Evolutionary conservation across 2,888 invertebrate species (phyloP).

Genomic region (Merodon equestris): DNA sequence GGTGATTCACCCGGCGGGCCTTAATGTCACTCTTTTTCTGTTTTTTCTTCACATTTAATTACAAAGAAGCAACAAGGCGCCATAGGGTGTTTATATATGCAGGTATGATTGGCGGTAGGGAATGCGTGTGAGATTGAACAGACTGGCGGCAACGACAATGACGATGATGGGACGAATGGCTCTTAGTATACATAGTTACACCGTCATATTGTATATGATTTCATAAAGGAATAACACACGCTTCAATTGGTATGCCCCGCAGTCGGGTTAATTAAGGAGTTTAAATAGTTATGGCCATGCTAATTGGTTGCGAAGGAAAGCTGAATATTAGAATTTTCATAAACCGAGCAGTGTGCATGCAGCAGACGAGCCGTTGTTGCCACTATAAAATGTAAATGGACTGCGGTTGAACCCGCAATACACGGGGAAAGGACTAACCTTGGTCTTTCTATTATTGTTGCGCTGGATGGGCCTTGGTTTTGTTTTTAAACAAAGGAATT

Average conservation of each 20-base stretch:
- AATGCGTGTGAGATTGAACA: too few species aligned
- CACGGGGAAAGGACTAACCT: slow-evolving; percentile 30
- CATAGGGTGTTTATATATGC: slow-evolving; percentile 28
- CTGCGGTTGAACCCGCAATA: background rate
- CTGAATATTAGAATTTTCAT: slow-evolving; percentile 44
- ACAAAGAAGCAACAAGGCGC: slow-evolving; percentile 64
- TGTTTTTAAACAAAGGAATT: too few species aligned
- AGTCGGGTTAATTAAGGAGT: slow-evolving; percentile 60
- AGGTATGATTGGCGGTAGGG: slow-evolving; percentile 16
- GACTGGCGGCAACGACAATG: slow-evolving; percentile 8
- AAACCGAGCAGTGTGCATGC: slow-evolving; percentile 13
- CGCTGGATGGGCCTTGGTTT: background rate
- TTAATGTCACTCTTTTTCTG: slow-evolving; percentile 27
- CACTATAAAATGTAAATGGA: slow-evolving; percentile 37
- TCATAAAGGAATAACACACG: slow-evolving; percentile 61
- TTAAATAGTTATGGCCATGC: slow-evolving; percentile 60
- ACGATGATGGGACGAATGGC: background rate
- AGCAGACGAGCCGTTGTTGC: slow-evolving; percentile 27
- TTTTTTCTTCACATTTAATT: slow-evolving; percentile 32
- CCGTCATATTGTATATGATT: slow-evolving; percentile 60
- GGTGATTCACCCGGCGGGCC: slow-evolving; percentile 49
- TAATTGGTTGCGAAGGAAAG: slow-evolving; percentile 56
- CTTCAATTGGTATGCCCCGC: slow-evolving; percentile 47
- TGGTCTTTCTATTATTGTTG: slow-evolving; percentile 13
- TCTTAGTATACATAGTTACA: slow-evolving; percentile 8